Percentiles rank a stretch among this genome's conserved stretches.
Conservation (phyloP, 2,888 invertebrate genomes). For the Caradrina kadenii region DNA sequence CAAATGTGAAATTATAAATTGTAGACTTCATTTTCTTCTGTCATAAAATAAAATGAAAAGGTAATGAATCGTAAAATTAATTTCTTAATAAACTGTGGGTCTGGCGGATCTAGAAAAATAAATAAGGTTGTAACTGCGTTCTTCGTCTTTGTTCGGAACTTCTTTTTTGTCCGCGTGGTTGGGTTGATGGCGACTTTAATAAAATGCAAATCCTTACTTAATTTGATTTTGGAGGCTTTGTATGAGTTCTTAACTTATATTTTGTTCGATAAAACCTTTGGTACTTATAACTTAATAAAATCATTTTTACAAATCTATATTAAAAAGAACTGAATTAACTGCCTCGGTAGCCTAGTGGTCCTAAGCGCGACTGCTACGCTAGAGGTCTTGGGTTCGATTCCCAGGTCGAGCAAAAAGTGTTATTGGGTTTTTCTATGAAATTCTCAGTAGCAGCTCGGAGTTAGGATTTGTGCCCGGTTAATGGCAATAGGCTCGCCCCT, state of each 20-base stretch:
- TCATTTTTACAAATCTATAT: neutral
- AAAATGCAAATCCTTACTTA: constrained; percentile 26
- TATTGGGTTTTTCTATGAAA: no score
- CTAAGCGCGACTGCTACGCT: no score
- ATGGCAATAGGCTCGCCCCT: no score
- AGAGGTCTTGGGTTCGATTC: no score
- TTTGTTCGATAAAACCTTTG: neutral
- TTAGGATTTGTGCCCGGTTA: no score
- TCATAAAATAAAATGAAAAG: constrained; percentile 21
- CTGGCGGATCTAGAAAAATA: constrained; percentile 5
- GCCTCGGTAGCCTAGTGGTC: no score
- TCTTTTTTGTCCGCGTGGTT: constrained; percentile 15
- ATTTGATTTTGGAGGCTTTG: constrained; percentile 16
- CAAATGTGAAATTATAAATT: neutral
- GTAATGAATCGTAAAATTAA: constrained; percentile 30
- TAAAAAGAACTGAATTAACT: no score
- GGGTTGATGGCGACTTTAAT: constrained; percentile 19
- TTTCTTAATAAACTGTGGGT: constrained; percentile 24
- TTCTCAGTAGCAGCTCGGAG: no score
- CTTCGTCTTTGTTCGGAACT: constrained; percentile 1
- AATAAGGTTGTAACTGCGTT: constrained; percentile 13
- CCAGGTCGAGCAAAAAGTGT: no score
- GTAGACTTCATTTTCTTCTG: neutral
- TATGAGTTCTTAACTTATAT: neutral
- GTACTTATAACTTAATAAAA: neutral